phyloP scores from a whole-genome alignment of 2,113 vertebrate genomes.

The Bombycilla garrulus region DNA sequence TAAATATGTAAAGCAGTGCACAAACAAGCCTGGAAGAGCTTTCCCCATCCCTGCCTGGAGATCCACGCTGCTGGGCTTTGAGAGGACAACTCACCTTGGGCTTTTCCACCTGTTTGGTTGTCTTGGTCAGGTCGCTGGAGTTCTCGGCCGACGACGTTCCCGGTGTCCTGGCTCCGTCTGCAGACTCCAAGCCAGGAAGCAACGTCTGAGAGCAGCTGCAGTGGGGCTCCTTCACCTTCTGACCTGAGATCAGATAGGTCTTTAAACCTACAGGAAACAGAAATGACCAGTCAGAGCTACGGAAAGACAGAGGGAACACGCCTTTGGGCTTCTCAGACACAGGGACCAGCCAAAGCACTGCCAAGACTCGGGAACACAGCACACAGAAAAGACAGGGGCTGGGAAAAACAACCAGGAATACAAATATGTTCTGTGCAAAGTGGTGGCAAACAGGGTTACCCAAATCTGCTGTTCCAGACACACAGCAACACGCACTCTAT shows the following conservation, averaged over 20 bases:
- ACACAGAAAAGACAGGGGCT: background rate
- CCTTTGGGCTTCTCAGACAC: background rate
- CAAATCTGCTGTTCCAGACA: background rate
- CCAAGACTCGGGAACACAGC: background rate
- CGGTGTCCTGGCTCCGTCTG: constrained; percentile 66
- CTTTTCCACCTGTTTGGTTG: constrained; percentile 67
- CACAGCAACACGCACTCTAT: background rate
- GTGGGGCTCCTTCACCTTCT: constrained; percentile 79
- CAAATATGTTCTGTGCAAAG: background rate
- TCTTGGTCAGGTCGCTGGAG: constrained; percentile 58
- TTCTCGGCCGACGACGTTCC: constrained; percentile 66
- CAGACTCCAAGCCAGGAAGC: constrained; percentile 71
- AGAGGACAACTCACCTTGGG: constrained; percentile 70
- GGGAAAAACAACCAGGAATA: background rate
- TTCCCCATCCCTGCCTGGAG: background rate
- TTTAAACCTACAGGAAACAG: constrained; percentile 81
- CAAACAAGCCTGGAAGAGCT: background rate
- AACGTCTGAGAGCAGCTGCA: constrained; percentile 84
- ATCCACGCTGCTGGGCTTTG: background rate
- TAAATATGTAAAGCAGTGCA: background rate
- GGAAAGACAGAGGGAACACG: background rate
- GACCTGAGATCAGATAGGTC: constrained; percentile 92
- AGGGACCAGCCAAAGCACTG: background rate
- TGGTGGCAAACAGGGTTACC: background rate
- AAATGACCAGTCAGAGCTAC: constrained; percentile 39